Conservation (phyloP, 2,113 vertebrate species). For the Sylvicapra grimmia region DNA sequence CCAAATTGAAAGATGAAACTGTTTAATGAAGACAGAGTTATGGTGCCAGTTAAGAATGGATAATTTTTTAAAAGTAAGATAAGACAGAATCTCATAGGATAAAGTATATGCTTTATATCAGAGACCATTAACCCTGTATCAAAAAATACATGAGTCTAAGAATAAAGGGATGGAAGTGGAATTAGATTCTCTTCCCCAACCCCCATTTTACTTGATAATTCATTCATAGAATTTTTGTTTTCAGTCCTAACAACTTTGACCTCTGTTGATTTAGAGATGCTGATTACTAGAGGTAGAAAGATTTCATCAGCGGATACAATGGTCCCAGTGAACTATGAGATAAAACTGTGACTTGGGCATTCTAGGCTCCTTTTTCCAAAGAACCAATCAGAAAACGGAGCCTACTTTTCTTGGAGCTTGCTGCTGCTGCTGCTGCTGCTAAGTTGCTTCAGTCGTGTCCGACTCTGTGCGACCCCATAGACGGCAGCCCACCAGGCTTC, state of each 20-base stretch:
- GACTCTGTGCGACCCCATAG: too few relatives aligned
- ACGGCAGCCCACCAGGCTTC: too few relatives aligned
- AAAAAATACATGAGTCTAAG: not conserved
- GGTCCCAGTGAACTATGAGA: not conserved
- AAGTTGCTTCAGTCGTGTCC: too few relatives aligned
- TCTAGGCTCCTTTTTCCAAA: not conserved
- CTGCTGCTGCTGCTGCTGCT: too few relatives aligned
- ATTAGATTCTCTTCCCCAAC: not conserved
- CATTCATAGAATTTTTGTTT: not conserved
- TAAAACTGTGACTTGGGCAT: not conserved
- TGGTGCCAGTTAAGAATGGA: not conserved
- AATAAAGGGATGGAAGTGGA: not conserved
- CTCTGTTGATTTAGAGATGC: not conserved
- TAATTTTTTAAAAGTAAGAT: not conserved
- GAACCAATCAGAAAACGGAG: not conserved
- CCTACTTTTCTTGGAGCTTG: not conserved
- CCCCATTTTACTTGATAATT: not conserved
- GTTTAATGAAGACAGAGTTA: not conserved
- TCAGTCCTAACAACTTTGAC: not conserved
- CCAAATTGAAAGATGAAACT: not conserved
- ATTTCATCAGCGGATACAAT: not conserved
- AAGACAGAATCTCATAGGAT: not conserved
- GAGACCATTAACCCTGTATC: not conserved
- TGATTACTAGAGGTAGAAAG: not conserved
- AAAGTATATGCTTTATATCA: not conserved